Conservation (phyloP, 2,888 invertebrate species). For the Leptogaster cylindrica region DNA sequence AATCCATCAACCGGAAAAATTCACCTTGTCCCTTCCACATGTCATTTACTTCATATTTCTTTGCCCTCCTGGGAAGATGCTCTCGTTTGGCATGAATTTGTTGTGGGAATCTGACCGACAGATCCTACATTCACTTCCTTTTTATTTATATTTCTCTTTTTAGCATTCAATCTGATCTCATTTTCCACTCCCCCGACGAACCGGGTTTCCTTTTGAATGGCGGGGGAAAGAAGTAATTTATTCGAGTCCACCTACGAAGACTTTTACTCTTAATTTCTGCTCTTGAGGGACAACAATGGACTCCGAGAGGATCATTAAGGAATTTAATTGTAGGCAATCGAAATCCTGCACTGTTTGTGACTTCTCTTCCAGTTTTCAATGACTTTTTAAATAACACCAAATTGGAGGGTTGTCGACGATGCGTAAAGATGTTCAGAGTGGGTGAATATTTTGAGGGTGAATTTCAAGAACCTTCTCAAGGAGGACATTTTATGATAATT, state of each 20-base stretch:
- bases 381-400: too few relatives aligned
- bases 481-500: too few relatives aligned
- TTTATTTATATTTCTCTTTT: background rate
- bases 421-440: conserved; percentile 2
- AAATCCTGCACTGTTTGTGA: background rate
- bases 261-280: background rate
- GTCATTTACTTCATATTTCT: conserved; percentile 23
- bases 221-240: conserved; percentile 9
- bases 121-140: too few relatives aligned
- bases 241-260: background rate
- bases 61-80: conserved; percentile 16
- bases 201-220: too few relatives aligned
- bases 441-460: too few relatives aligned
- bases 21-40: background rate
- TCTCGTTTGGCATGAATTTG: background rate
- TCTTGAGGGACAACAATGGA: background rate
- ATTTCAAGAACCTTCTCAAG: too few relatives aligned
- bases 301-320: conserved; percentile 9
- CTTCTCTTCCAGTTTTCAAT: background rate
- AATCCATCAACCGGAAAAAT: conserved; percentile 32
- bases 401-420: background rate
- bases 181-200: too few relatives aligned
- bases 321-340: conserved; percentile 27
- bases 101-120: background rate
- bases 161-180: too few relatives aligned